These are phyloP conservation scores for Cervus canadensis DNA, from an alignment of 2,113 vertebrate species.

Conservation along the genomic window DNA sequence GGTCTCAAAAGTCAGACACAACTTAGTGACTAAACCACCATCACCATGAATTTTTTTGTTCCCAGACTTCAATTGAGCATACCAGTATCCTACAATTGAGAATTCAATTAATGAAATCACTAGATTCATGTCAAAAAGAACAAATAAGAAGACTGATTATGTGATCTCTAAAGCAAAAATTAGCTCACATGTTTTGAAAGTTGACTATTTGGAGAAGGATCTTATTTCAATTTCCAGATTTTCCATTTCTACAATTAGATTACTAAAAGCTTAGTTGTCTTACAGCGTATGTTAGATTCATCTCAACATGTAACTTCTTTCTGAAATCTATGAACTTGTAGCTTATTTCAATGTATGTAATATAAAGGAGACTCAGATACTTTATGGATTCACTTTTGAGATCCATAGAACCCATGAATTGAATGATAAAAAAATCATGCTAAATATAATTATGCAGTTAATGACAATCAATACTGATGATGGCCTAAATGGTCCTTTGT, in stretches of 20 bases:
- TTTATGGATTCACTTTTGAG: constrained; percentile 23
- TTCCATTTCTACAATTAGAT: neutral
- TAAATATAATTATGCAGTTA: constrained; percentile 32
- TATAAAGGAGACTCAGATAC: neutral
- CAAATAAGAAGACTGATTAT: neutral
- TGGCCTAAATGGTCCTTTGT: neutral
- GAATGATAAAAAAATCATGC: constrained; percentile 39
- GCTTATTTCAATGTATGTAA: constrained; percentile 17
- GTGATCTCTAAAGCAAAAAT: neutral
- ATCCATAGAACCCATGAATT: neutral
- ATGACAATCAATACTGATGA: constrained; percentile 20
- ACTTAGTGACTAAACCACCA: neutral
- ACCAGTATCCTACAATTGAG: neutral
- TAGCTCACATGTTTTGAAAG: neutral
- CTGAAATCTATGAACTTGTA: neutral
- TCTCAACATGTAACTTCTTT: neutral
- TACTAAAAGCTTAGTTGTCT: neutral
- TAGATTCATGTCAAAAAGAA: neutral
- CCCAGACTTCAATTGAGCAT: neutral
- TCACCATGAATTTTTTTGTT: neutral
- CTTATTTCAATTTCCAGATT: constrained; percentile 21
- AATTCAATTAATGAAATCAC: constrained; percentile 15
- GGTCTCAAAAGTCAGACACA: neutral
- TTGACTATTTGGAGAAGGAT: neutral
- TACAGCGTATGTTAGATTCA: neutral